Conservation (phyloP, 2,113 vertebrate genomes). For the Malurus melanocephalus region DNA sequence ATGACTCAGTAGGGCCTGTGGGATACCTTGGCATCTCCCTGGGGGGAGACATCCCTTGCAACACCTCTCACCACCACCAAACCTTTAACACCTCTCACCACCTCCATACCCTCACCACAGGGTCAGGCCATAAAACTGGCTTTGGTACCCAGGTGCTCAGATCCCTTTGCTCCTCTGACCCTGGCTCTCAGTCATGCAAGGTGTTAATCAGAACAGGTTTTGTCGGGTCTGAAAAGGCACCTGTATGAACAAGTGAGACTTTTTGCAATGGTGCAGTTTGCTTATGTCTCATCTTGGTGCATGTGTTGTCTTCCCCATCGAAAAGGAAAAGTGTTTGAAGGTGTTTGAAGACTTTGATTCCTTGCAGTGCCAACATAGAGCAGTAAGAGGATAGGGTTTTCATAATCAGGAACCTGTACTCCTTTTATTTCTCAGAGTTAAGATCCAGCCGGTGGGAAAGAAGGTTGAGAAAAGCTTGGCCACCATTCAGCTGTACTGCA, state of each 20-base stretch:
- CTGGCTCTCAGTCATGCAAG: background rate
- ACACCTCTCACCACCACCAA: accelerated
- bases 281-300: background rate
- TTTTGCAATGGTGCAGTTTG: background rate
- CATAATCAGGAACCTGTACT: background rate
- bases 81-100: accelerated
- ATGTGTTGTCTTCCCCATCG: background rate
- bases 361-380: background rate
- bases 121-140: background rate
- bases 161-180: background rate
- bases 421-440: background rate
- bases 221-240: background rate
- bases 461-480: background rate
- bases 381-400: background rate
- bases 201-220: background rate
- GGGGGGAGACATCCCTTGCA: background rate
- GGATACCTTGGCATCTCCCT: background rate
- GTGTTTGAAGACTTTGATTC: background rate
- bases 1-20: background rate
- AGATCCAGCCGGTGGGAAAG: background rate
- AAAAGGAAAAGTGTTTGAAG: background rate
- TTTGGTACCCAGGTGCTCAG: background rate
- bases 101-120: background rate
- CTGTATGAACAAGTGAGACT: accelerated
- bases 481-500: background rate